Evolutionary conservation across 2,888 invertebrate genomes (phyloP).

Genomic region (Apamea crenata): DNA sequence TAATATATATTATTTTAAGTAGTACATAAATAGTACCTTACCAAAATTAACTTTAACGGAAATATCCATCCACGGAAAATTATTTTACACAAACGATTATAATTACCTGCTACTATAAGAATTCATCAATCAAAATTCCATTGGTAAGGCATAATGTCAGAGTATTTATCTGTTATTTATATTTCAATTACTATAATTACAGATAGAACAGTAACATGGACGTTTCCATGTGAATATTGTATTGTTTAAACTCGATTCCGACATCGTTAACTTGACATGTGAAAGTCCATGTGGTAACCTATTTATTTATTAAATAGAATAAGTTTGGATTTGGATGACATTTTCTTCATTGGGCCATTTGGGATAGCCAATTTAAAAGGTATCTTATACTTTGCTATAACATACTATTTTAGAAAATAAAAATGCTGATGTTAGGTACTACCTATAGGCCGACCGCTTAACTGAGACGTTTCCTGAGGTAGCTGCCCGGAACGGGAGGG

Average conservation of each 20-base stretch:
- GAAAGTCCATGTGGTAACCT: slow-evolving; percentile 41
- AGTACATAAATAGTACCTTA: not conserved
- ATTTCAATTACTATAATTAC: slow-evolving; percentile 54
- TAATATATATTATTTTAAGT: not conserved
- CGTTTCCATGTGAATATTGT: slow-evolving; percentile 35
- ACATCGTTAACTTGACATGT: slow-evolving; percentile 43
- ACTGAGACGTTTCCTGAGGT: too few relatives aligned
- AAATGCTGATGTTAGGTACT: not conserved
- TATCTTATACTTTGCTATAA: too few relatives aligned
- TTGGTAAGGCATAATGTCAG: slow-evolving; percentile 16
- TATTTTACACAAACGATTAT: not conserved
- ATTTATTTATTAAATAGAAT: slow-evolving; percentile 14
- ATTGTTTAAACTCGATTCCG: slow-evolving; percentile 28
- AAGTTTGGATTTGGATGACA: slow-evolving; percentile 9
- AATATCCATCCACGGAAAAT: not conserved
- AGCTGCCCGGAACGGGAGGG: too few relatives aligned
- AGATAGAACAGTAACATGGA: slow-evolving; percentile 2
- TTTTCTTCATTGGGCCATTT: not conserved
- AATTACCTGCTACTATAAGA: slow-evolving; percentile 12
- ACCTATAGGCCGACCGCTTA: too few relatives aligned
- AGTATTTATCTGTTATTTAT: slow-evolving; percentile 55
- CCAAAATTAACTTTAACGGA: not conserved
- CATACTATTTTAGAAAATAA: not conserved
- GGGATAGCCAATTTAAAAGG: not conserved
- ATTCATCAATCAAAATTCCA: slow-evolving; percentile 42